Evolutionary conservation across 1,140 invertebrate genomes (phyloP).

Genomic region (Heliconius nattereri): DNA sequence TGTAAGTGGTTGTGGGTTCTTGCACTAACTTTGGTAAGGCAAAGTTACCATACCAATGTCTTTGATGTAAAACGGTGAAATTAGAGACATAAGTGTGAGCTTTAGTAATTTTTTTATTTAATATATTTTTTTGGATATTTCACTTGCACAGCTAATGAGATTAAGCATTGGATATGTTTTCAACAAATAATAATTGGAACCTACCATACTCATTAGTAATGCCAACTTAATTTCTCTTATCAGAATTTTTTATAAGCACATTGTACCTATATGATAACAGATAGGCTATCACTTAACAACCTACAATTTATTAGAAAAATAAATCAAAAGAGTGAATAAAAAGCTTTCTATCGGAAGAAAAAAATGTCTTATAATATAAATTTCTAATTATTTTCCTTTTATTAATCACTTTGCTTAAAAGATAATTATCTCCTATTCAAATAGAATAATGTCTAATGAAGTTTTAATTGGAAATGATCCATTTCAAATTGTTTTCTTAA

Average conservation of each 20-base stretch:
- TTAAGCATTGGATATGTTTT: neutral
- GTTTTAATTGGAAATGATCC: neutral
- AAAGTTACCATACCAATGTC: neutral
- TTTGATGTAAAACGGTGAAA: neutral
- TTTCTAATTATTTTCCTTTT: no score
- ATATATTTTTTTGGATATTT: no score
- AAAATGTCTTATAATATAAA: no score
- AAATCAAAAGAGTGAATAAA: neutral
- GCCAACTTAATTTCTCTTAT: slow-evolving; percentile 1
- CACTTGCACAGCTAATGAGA: no score
- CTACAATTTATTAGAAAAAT: neutral
- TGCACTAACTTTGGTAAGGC: no score
- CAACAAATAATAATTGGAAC: neutral
- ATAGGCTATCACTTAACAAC: neutral
- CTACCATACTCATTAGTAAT: neutral
- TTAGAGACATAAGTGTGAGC: no score
- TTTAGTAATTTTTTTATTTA: no score
- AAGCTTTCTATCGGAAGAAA: neutral
- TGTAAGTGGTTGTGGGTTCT: no score
- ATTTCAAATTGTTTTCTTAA: slow-evolving; percentile 1
- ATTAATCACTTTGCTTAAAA: neutral
- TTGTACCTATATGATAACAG: neutral
- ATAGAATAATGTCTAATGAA: neutral
- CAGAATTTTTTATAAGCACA: neutral
- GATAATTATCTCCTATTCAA: neutral